phyloP scores from a whole-genome alignment of 2,113 vertebrate species.

The Poeciliopsis retropinna region DNA sequence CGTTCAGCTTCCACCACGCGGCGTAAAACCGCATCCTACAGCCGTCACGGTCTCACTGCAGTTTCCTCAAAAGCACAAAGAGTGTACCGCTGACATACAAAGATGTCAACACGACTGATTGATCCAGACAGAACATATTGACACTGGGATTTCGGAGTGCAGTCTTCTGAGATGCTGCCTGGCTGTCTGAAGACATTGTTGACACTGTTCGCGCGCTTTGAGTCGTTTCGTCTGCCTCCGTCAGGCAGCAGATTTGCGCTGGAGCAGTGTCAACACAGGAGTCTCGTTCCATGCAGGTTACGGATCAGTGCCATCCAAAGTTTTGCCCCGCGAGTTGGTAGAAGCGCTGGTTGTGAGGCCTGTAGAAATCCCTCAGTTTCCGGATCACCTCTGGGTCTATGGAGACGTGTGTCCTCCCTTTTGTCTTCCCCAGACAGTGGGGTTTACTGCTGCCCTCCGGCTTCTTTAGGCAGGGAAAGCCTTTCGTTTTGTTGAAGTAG shows the following conservation, averaged over 20 bases:
- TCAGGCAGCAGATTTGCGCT: constrained; percentile 22
- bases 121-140: constrained; percentile 3
- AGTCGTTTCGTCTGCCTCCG: constrained; percentile 19
- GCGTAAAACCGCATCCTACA: constrained; percentile 23
- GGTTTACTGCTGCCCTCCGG: constrained; percentile 84
- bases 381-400: constrained; percentile 75
- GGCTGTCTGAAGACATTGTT: constrained; percentile 25
- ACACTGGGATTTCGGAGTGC: constrained; percentile 8
- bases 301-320: constrained; percentile 82
- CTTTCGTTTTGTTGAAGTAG: constrained; percentile 86
- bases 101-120: constrained; percentile 16
- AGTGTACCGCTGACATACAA: not conserved
- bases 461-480: constrained; percentile 85
- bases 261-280: constrained; percentile 5
- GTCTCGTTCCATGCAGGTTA: not conserved
- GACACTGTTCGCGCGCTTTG: not conserved
- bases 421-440: constrained; percentile 85
- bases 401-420: constrained; percentile 79
- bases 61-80: constrained; percentile 9
- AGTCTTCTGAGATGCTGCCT: constrained; percentile 16
- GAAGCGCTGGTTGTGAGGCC: constrained; percentile 80
- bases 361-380: constrained; percentile 81
- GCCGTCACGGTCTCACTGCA: constrained; percentile 26
- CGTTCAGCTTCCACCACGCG: constrained; percentile 28
- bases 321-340: constrained; percentile 81